Base-by-base conservation (phyloP, 2,888 invertebrate genomes). In the Saturnia japonica region DNA sequence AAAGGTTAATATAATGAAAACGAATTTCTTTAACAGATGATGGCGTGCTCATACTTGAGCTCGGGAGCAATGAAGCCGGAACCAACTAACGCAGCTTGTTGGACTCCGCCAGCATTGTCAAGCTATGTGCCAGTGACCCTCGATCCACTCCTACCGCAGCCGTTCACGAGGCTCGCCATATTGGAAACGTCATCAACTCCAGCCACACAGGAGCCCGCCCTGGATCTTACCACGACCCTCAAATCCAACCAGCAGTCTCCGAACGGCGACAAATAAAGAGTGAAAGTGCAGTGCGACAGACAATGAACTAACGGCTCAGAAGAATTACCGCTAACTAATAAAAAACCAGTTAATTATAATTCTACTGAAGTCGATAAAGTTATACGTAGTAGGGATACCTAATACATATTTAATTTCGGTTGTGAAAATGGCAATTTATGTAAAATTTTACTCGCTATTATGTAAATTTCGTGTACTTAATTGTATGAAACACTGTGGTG, bases 401-500 rank as follows among this genome's bases (percentile, higher is more conserved):
- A 88, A 82, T 87, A 89, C 88, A 91, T 92, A 93, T 94, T 94
- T 94, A 92, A 93, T 94, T 94, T 94, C 91, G 94, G 94, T 94
- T 94, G 94, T 94, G 94, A 94, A 91, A 91, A 92, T 92, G 89
- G 93, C 93, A 93, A 93, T 93, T 91, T 91, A 88, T 90, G 87
- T 93, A 90, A 90, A 86, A 88, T 85, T 90, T 88, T 84, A 88
- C 88, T 89, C 88, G 89, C 88, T 60, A 60, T 81, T 89, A 86
- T 91, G 88, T 91, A 90, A 89, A 91, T 91, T 86, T 87, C 86
- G 88, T 87, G 87, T 89, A 90, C 87, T 89, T 90, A 89, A 90
- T 34, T 85, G 25, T 28, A 60, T 60, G 57, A 28, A 28, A 60
- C 25, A 60, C 57, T 86, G 86, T 91, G 89, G 93, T 93, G 93